These are phyloP conservation scores for Mizuhopecten yessoensis DNA, from an alignment of 1,140 invertebrate species.

Conservation along the genomic window DNA sequence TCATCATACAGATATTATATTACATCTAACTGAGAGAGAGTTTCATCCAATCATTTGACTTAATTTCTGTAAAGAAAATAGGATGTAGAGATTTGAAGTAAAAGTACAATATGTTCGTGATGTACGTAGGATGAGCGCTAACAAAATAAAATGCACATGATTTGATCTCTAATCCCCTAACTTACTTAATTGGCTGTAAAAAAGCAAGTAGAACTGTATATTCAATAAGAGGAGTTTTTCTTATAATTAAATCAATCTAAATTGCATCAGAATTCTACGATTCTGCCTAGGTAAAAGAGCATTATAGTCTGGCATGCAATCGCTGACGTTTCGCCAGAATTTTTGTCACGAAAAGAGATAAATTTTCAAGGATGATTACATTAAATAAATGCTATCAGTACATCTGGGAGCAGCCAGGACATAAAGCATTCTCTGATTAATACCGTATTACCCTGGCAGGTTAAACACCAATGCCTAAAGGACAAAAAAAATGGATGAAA, in stretches of 20 bases:
- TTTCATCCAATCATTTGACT: neutral
- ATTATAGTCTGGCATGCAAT: neutral
- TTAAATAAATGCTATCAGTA: conserved; percentile 35
- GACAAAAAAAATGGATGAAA: no score
- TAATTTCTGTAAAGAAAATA: neutral
- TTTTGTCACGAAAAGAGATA: conserved; percentile 15
- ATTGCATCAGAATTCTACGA: neutral
- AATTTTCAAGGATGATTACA: conserved; percentile 22
- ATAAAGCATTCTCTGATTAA: neutral
- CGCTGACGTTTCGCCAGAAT: neutral
- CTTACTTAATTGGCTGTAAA: neutral
- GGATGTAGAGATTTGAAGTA: neutral
- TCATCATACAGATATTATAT: neutral
- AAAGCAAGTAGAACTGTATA: conserved; percentile 9
- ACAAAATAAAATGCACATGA: neutral
- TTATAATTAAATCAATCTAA: conserved; percentile 40
- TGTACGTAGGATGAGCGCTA: neutral
- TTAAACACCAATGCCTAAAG: neutral
- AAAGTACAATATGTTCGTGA: conserved; percentile 28
- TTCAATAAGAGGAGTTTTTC: neutral
- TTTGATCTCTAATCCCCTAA: neutral
- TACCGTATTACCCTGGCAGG: neutral
- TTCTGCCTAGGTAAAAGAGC: neutral
- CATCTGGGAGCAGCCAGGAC: neutral
- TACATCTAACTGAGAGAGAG: neutral